Base-by-base conservation (phyloP, 2,888 invertebrate genomes). In the Portevinia maculata region DNA sequence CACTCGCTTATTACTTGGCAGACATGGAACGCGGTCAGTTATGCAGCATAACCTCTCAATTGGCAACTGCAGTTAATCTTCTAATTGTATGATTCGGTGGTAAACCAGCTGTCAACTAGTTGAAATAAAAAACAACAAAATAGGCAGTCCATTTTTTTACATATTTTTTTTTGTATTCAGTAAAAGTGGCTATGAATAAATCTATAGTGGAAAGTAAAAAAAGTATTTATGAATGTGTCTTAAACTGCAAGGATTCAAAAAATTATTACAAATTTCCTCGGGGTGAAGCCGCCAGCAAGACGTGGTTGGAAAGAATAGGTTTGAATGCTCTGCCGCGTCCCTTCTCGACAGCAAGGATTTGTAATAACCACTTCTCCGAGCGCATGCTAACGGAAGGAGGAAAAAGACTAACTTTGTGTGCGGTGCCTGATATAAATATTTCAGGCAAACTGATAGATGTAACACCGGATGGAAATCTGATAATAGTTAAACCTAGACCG, bases 331-430 rank as follows among this genome's bases (percentile, higher is more conserved):
- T 62, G 0, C 62, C 53, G 15, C 9, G 11, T 8, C 2, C 8
- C 24, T 30, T 3, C 0, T 13, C 39, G 2, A 41, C 8, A 8
- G 37, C 53, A 11, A 55, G 48, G 15, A 28, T 73, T n/a, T 73
- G 73, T 15, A 39, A 21, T n/a, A 73, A 73, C 3, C 71, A 73
- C 30, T 67, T 67, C 21, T 67, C 67, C 8, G 15, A 30, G 9
- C 15, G 34, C 15, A 67, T 67, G 67, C 32, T 44, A 0, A 6
- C 19, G 3, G 19, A 17, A 7, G 32, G 17, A 39, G 15, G 7
- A 7, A 44, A 32, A 11, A 19, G 67, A 8, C 46, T 41, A 3
- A 53, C 53, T 1, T 4, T 1, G 0, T 67, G 67, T 34, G 67
- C 67, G 6, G 2, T 67, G 1, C 64, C 64, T 0, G 64, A 64